phyloP scores from a whole-genome alignment of 2,888 invertebrate genomes.

The Tillus elongatus region DNA sequence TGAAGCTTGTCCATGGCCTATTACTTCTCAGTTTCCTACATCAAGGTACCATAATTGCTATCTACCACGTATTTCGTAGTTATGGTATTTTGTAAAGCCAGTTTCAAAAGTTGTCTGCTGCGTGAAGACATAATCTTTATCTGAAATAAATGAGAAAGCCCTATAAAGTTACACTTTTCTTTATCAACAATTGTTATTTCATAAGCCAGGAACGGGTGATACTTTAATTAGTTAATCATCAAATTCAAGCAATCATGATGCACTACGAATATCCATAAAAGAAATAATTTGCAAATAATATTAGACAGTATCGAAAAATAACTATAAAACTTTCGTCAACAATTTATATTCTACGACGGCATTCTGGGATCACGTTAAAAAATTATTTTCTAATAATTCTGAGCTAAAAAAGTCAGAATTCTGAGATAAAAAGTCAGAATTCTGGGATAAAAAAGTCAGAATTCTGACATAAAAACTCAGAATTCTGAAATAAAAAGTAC shows the following conservation, averaged over 20 bases:
- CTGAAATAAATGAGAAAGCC: not conserved
- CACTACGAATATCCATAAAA: not conserved
- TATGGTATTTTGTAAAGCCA: conserved; percentile 1
- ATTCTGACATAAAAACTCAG: no score
- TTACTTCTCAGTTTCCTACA: not conserved
- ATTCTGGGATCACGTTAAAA: no score
- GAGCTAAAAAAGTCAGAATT: no score
- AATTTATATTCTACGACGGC: no score
- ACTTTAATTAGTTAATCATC: conserved; percentile 1
- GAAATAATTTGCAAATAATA: not conserved
- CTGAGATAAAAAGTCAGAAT: no score
- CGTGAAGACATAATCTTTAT: conserved; percentile 1
- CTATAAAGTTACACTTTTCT: not conserved
- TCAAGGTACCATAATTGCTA: conserved; percentile 2
- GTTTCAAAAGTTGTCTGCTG: not conserved
- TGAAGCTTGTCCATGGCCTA: conserved; percentile 1
- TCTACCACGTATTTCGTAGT: conserved; percentile 3
- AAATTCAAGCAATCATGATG: not conserved
- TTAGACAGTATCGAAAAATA: conserved; percentile 1
- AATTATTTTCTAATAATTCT: no score
- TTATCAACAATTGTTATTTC: not conserved
- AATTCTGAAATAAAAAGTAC: no score
- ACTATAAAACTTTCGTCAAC: not conserved
- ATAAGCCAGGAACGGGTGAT: conserved; percentile 1
- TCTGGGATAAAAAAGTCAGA: no score